Percentiles rank a stretch among this genome's conserved stretches.
Evolutionary conservation across 2,113 vertebrate species (phyloP).

Genomic region (Takifugu flavidus): DNA sequence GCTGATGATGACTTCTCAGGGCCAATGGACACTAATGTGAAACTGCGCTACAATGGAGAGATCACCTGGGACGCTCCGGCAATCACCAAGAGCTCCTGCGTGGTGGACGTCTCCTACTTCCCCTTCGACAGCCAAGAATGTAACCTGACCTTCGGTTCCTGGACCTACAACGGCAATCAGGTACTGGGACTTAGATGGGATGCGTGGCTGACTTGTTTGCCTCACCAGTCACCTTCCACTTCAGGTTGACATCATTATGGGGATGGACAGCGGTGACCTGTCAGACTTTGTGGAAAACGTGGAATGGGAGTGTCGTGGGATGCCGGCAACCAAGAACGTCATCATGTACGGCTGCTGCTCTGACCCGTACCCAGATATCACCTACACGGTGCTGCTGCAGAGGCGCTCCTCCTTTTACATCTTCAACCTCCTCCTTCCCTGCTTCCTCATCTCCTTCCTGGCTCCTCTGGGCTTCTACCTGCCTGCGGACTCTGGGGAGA

Average conservation of each 20-base stretch:
- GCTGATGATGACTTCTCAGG: slow-evolving; percentile 94
- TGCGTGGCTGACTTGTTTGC: not conserved
- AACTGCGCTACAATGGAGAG: slow-evolving; percentile 87
- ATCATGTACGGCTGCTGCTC: slow-evolving; percentile 97
- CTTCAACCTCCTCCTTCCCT: slow-evolving; percentile 94
- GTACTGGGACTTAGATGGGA: slow-evolving; percentile 49
- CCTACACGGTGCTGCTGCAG: slow-evolving; percentile 92
- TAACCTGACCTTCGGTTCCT: slow-evolving; percentile 96
- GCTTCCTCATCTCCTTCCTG: slow-evolving; percentile 94
- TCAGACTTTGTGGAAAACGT: slow-evolving; percentile 96
- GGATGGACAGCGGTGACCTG: slow-evolving; percentile 89
- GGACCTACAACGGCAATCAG: slow-evolving; percentile 99
- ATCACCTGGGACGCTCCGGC: slow-evolving; percentile 95
- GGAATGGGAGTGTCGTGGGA: slow-evolving; percentile 94
- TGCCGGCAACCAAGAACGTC: slow-evolving; percentile 93
- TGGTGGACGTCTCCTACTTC: slow-evolving; percentile 96
- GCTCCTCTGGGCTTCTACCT: slow-evolving; percentile 96
- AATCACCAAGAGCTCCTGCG: slow-evolving; percentile 97
- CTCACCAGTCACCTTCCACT: not conserved
- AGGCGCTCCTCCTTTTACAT: slow-evolving; percentile 94
- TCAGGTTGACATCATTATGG: slow-evolving; percentile 90
- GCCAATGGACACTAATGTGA: slow-evolving; percentile 90
- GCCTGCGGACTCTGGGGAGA: slow-evolving; percentile 96
- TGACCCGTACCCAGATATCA: slow-evolving; percentile 95
- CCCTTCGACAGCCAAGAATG: slow-evolving; percentile 96